phyloP scores from a whole-genome alignment of 2,797 vertebrate species.

The Scolopax rusticola region DNA sequence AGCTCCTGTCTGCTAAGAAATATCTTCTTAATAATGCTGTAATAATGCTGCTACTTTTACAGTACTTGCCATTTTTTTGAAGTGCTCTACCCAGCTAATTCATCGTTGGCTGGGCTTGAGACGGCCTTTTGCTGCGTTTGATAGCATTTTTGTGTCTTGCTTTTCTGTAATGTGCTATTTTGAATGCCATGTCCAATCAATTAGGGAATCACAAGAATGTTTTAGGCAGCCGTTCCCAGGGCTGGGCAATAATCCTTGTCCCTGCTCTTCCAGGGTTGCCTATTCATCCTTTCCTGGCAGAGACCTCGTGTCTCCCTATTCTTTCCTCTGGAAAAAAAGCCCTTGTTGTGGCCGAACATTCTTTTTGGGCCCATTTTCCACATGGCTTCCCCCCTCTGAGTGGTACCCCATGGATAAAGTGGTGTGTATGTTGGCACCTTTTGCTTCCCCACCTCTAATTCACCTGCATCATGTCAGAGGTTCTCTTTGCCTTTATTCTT shows the following conservation, averaged over 20 bases:
- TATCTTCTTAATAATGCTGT: slow-evolving; percentile 60
- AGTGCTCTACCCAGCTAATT: slow-evolving; percentile 50
- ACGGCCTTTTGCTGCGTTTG: slow-evolving; percentile 30
- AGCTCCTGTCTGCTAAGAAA: slow-evolving; percentile 65
- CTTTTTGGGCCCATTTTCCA: not conserved
- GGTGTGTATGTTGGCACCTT: not conserved
- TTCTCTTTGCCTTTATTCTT: not conserved
- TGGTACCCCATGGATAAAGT: not conserved
- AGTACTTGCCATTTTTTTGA: slow-evolving; percentile 46
- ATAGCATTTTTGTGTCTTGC: slow-evolving; percentile 47
- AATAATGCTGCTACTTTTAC: slow-evolving; percentile 46
- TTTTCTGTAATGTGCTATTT: slow-evolving; percentile 51
- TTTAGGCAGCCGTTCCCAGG: slow-evolving; percentile 67
- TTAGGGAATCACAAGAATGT: slow-evolving; percentile 65
- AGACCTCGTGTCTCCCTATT: not conserved
- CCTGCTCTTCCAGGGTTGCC: slow-evolving; percentile 63
- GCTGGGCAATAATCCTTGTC: slow-evolving; percentile 67
- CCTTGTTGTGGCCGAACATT: not conserved
- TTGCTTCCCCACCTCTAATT: not conserved
- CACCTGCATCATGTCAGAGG: not conserved
- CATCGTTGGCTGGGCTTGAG: slow-evolving; percentile 41
- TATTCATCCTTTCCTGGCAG: slow-evolving; percentile 70
- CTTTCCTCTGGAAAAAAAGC: not conserved
- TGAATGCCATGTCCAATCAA: slow-evolving; percentile 69
- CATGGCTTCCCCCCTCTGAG: not conserved